Conservation (phyloP, 2,797 vertebrate species). For the Chaenodraco wilsoni region DNA sequence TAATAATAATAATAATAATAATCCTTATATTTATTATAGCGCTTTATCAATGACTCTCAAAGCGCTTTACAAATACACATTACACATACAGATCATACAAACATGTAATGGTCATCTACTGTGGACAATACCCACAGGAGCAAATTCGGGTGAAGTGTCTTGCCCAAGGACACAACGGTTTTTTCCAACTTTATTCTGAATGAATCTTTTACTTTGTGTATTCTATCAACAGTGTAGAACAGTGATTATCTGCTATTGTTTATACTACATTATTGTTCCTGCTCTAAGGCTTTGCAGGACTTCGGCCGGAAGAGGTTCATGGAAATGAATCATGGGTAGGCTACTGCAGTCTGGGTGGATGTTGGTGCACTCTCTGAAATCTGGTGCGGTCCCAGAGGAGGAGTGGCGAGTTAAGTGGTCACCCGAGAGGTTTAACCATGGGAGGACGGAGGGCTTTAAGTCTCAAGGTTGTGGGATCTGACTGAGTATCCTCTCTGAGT, state of each 20-base stretch:
- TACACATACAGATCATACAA: too few relatives aligned
- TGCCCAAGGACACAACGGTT: not conserved
- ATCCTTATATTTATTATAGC: too few relatives aligned
- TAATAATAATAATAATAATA: too few relatives aligned
- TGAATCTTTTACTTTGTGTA: conserved; percentile 14
- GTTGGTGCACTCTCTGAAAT: conserved; percentile 35
- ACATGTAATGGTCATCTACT: too few relatives aligned
- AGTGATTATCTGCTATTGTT: conserved; percentile 12
- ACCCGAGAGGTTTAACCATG: conserved; percentile 20
- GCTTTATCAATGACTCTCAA: too few relatives aligned
- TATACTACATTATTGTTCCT: conserved; percentile 10
- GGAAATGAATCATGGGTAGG: conserved; percentile 16
- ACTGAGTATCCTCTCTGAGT: not conserved
- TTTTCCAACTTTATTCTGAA: not conserved
- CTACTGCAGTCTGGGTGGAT: conserved; percentile 17
- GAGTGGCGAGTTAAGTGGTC: conserved; percentile 48
- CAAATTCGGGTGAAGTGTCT: too few relatives aligned
- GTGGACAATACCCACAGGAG: too few relatives aligned
- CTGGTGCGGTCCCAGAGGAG: conserved; percentile 41
- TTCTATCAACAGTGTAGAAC: conserved; percentile 6
- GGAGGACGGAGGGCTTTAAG: conserved; percentile 25
- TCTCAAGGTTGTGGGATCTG: conserved; percentile 41
- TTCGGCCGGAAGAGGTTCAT: conserved; percentile 2
- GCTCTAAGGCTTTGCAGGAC: conserved; percentile 11
- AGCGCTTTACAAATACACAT: too few relatives aligned